Conservation (phyloP, 2,113 vertebrate genomes). For the Pimephales promelas region DNA sequence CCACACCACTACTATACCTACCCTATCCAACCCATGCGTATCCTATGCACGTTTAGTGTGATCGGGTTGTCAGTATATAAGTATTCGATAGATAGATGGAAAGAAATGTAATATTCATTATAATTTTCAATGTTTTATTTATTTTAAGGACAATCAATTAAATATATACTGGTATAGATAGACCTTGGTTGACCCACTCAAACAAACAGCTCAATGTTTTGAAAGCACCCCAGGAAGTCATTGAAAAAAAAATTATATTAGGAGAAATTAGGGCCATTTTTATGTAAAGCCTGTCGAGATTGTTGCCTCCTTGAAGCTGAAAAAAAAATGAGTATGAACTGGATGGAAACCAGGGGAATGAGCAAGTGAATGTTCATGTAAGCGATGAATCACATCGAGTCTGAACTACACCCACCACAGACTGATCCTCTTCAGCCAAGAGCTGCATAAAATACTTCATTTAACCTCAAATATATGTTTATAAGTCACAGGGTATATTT, state of each 20-base stretch:
- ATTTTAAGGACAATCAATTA: too few species aligned
- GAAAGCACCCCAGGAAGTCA: neutral
- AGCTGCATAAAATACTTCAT: slow-evolving; percentile 9
- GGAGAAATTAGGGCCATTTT: neutral
- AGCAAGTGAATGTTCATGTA: slow-evolving; percentile 19
- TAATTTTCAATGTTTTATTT: too few species aligned
- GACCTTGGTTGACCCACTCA: neutral
- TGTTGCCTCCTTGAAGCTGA: neutral
- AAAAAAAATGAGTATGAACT: neutral
- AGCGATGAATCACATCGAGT: slow-evolving; percentile 19
- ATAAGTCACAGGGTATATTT: neutral
- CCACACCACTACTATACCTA: too few species aligned
- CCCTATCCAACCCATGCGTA: too few species aligned
- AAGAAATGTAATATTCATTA: too few species aligned
- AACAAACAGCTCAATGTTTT: neutral
- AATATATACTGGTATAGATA: too few species aligned
- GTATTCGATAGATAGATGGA: too few species aligned
- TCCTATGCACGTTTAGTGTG: too few species aligned
- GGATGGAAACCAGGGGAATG: slow-evolving; percentile 9
- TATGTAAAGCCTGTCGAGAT: neutral
- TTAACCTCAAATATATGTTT: neutral
- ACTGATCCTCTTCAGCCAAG: slow-evolving; percentile 21
- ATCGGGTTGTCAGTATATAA: too few species aligned
- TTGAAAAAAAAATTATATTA: neutral
- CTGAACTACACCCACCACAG: slow-evolving; percentile 21